A percentile compares a stretch with the other conserved stretches of the same genome.
These are phyloP conservation scores for Nasonia vitripennis DNA, from an alignment of 1,140 invertebrate genomes.

Conservation along the genomic window DNA sequence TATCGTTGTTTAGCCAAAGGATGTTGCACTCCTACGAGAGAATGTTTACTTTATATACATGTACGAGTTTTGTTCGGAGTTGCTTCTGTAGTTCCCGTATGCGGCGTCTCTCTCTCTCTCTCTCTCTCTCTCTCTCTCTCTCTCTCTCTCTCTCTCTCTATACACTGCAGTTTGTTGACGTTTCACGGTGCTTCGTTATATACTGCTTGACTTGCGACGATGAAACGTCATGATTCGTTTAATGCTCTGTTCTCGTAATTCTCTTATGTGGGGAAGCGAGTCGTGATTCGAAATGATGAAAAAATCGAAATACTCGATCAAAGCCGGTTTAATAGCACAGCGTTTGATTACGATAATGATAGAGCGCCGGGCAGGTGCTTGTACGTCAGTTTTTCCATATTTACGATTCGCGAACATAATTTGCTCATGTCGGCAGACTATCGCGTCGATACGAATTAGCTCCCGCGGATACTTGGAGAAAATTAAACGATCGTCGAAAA, in stretches of 20 bases:
- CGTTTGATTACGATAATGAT: conserved; percentile 2
- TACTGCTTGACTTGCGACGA: neutral
- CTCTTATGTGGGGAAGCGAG: neutral
- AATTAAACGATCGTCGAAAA: conserved; percentile 6
- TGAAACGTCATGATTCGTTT: neutral
- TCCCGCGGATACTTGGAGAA: neutral
- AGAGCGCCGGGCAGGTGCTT: neutral
- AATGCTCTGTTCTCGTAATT: too few relatives aligned
- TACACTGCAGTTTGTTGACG: neutral
- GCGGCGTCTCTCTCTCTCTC: neutral
- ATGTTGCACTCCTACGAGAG: neutral
- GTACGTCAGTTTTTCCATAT: neutral
- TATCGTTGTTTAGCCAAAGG: neutral
- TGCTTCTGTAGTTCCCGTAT: neutral
- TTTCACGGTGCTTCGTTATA: neutral
- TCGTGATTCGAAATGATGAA: neutral
- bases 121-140: neutral
- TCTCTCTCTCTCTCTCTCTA: neutral
- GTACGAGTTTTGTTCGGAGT: neutral
- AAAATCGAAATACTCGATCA: neutral
- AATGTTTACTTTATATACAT: neutral
- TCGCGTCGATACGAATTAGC: neutral
- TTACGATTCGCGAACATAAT: neutral
- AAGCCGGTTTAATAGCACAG: neutral
- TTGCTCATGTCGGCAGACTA: neutral